These are phyloP conservation scores for Drosophila prolongata DNA, from an alignment of 2,888 invertebrate genomes.

Conservation along the genomic window DNA sequence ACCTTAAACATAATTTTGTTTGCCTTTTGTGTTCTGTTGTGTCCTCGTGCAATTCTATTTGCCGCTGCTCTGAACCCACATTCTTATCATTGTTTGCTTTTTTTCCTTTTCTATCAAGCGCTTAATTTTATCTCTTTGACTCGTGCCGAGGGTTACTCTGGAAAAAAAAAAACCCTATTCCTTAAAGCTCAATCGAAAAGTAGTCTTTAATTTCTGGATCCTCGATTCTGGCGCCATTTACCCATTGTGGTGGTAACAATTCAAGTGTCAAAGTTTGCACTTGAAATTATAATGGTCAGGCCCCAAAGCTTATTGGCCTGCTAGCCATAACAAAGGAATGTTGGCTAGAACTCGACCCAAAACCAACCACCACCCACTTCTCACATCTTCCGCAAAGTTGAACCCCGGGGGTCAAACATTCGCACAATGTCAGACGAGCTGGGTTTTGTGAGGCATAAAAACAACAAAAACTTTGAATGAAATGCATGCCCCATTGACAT, in stretches of 20 bases:
- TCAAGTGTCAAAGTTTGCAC: constrained; percentile 49
- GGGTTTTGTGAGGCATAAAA: constrained; percentile 43
- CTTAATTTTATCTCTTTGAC: constrained; percentile 62
- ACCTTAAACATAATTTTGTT: constrained; percentile 79
- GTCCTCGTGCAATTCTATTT: constrained; percentile 64
- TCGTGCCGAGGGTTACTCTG: constrained; percentile 47
- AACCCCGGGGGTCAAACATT: constrained; percentile 39
- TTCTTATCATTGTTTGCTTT: constrained; percentile 27
- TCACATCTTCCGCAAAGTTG: constrained; percentile 1
- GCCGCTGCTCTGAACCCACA: constrained; percentile 1
- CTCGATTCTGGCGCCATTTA: constrained; percentile 8
- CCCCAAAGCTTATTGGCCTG: constrained; percentile 21
- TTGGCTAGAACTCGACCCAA: constrained; percentile 15
- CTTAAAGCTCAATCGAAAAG: constrained; percentile 3
- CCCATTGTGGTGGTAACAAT: constrained; percentile 25
- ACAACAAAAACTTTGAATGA: constrained; percentile 34
- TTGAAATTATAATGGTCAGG: constrained; percentile 42
- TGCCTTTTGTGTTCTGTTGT: constrained; percentile 62
- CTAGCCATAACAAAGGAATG: constrained; percentile 37
- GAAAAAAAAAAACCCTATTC: neutral
- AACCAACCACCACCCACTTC: neutral
- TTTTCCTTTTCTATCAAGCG: constrained; percentile 30
- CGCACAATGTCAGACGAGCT: constrained; percentile 47
- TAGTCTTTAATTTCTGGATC: neutral
- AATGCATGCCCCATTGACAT: constrained; percentile 56